phyloP scores from a whole-genome alignment of 1,140 invertebrate genomes.

The Lamellibrachia luymesi region DNA sequence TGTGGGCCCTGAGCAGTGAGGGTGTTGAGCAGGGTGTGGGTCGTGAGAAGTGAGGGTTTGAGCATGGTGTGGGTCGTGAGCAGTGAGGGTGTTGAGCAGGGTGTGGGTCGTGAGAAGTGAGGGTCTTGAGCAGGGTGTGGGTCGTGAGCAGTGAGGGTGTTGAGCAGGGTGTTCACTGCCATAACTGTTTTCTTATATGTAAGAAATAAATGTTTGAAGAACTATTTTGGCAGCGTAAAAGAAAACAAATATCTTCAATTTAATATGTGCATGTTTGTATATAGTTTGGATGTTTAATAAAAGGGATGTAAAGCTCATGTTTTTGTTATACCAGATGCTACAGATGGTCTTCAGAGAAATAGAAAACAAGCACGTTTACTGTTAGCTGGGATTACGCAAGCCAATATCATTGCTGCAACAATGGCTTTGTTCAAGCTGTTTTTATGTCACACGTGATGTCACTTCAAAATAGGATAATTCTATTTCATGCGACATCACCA shows the following conservation, averaged over 20 bases:
- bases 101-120: neutral
- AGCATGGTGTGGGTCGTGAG: neutral
- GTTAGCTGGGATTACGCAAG: too few species aligned
- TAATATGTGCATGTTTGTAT: neutral
- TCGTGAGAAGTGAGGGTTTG: too few species aligned
- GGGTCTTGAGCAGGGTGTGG: neutral
- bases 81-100: neutral
- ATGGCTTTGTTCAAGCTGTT: too few species aligned
- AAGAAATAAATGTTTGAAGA: neutral
- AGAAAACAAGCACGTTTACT: neutral
- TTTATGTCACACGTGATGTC: too few species aligned
- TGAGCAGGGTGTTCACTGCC: neutral
- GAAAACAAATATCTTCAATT: neutral
- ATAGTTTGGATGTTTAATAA: neutral
- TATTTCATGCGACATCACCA: too few species aligned
- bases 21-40: too few species aligned
- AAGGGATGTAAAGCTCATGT: neutral
- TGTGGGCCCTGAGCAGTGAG: too few species aligned
- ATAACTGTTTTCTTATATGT: neutral
- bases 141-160: neutral
- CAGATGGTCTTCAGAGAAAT: neutral
- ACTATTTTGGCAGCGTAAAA: neutral
- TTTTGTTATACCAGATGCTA: neutral
- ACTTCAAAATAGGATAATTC: too few species aligned
- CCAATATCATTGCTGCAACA: too few species aligned